phyloP scores from a whole-genome alignment of 2,888 invertebrate species.

The Chymomyza procnemis region DNA sequence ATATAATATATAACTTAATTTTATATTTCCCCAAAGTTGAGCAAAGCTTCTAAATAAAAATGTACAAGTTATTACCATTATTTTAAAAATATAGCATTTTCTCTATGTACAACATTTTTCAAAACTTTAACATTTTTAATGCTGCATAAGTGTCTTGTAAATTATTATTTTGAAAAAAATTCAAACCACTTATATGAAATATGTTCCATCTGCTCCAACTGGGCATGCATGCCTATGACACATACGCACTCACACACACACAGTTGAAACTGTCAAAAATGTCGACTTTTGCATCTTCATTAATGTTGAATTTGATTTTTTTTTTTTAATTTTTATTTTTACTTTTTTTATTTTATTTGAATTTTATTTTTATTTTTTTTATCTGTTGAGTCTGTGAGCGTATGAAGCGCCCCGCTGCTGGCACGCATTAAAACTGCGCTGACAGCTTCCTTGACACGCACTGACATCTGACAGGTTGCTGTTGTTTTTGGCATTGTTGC shows the following conservation, averaged over 20 bases:
- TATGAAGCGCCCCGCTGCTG: constrained; percentile 19
- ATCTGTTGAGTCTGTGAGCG: too few relatives aligned
- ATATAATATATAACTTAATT: too few relatives aligned
- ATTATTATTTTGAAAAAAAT: too few relatives aligned
- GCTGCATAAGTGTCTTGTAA: too few relatives aligned
- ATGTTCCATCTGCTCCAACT: neutral
- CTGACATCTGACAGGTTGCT: constrained; percentile 6
- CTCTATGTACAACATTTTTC: too few relatives aligned
- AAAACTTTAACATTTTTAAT: too few relatives aligned
- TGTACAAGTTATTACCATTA: too few relatives aligned
- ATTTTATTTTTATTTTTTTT: constrained; percentile 17
- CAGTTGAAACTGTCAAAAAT: constrained; percentile 46
- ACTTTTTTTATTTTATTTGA: constrained; percentile 1
- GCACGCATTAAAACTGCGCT: constrained; percentile 33
- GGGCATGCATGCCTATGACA: constrained; percentile 12
- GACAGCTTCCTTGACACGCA: constrained; percentile 29
- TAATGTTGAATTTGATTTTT: constrained; percentile 51
- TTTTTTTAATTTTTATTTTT: constrained; percentile 3
- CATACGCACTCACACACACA: constrained; percentile 7
- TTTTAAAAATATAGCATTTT: too few relatives aligned
- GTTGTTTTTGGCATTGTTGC: constrained; percentile 9
- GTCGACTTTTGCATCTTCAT: constrained; percentile 70
- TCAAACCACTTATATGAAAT: too few relatives aligned
- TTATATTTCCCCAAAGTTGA: too few relatives aligned
- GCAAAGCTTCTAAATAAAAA: too few relatives aligned